phyloP scores from a whole-genome alignment of 2,113 vertebrate species.

The Podocnemis expansa region DNA sequence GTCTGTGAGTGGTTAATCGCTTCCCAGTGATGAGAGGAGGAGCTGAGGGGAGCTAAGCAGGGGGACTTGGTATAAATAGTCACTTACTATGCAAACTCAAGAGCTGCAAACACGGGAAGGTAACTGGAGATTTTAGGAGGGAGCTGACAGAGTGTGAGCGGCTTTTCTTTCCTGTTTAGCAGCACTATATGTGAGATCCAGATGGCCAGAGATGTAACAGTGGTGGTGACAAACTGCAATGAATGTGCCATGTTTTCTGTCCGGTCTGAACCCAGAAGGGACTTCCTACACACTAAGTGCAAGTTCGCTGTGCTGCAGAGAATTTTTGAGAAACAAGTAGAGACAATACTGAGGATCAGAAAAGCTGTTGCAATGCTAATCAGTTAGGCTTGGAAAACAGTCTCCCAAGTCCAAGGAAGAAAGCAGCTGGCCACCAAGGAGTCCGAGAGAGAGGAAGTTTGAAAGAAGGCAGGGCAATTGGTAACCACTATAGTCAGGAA shows the following conservation, averaged over 20 bases:
- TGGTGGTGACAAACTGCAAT: not conserved
- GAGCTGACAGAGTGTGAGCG: too few relatives aligned
- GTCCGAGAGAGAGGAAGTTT: not conserved
- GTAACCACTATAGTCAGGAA: too few relatives aligned
- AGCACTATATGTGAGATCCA: rapidly evolving
- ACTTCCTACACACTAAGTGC: not conserved
- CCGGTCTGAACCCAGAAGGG: not conserved
- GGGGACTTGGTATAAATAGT: not conserved
- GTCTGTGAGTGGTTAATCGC: not conserved
- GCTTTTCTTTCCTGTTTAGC: not conserved
- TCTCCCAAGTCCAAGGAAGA: not conserved
- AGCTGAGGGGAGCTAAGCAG: not conserved
- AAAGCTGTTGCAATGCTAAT: not conserved
- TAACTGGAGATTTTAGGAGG: not conserved
- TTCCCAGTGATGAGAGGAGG: not conserved
- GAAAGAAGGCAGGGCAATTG: not conserved
- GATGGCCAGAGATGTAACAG: not conserved
- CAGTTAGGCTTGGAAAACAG: not conserved
- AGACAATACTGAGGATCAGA: not conserved
- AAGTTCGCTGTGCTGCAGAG: not conserved
- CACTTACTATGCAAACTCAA: not conserved
- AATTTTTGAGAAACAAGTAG: not conserved
- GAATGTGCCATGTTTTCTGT: not conserved
- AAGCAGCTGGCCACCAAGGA: not conserved
- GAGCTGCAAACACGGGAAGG: not conserved